These are phyloP conservation scores for Takifugu ocellatus DNA, from an alignment of 2,797 vertebrate species.

Conservation along the genomic window DNA sequence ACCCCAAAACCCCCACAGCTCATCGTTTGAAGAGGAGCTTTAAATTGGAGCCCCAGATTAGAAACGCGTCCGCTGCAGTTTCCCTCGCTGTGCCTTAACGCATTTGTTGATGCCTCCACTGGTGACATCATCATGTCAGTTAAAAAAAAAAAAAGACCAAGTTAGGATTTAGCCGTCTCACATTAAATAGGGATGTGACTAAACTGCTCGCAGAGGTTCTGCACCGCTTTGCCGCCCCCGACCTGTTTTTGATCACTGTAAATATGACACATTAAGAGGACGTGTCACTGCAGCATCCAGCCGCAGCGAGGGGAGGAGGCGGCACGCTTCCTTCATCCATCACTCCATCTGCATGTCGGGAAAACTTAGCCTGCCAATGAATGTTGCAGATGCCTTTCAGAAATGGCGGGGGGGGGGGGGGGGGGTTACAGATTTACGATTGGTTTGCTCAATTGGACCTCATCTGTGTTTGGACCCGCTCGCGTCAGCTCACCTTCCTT, in stretches of 20 bases:
- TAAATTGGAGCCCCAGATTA: slow-evolving; percentile 28
- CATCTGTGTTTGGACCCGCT: slow-evolving; percentile 58
- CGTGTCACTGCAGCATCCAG: slow-evolving; percentile 21
- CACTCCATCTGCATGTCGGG: slow-evolving; percentile 85
- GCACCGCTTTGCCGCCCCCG: slow-evolving; percentile 37
- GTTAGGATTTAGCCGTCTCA: slow-evolving; percentile 14
- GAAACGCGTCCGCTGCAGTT: slow-evolving; percentile 56
- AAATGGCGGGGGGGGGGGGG: slow-evolving; percentile 9
- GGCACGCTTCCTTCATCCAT: slow-evolving; percentile 46
- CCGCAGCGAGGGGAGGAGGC: slow-evolving; percentile 15
- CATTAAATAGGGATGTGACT: slow-evolving; percentile 4
- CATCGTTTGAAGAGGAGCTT: slow-evolving; percentile 9
- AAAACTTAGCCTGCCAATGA: slow-evolving; percentile 86
- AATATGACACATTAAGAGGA: slow-evolving; percentile 52
- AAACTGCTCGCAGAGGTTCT: slow-evolving; percentile 38
- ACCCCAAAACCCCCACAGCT: slow-evolving; percentile 47
- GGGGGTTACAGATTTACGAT: slow-evolving; percentile 7
- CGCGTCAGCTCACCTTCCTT: slow-evolving; percentile 68
- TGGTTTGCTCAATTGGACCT: slow-evolving; percentile 65
- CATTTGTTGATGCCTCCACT: slow-evolving; percentile 68
- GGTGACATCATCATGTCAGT: slow-evolving; percentile 11
- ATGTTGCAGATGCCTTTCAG: slow-evolving; percentile 88
- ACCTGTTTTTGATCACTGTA: slow-evolving; percentile 42
- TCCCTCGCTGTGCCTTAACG: slow-evolving; percentile 84
- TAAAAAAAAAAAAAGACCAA: slow-evolving; percentile 4